Conservation (phyloP, 2,797 vertebrate genomes). For the Tadarida brasiliensis region DNA sequence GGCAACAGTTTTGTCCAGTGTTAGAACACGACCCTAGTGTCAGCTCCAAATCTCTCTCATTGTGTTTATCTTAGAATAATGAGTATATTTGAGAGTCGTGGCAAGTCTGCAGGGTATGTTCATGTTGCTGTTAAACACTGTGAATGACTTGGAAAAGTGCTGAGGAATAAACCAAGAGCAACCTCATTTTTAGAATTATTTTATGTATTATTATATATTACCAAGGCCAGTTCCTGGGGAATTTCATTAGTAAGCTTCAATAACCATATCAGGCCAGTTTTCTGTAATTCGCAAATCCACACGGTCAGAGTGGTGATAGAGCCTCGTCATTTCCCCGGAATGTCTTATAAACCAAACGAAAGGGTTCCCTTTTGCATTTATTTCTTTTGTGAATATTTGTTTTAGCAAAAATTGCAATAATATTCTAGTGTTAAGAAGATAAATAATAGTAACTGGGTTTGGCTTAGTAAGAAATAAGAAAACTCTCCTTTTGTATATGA, state of each 20-base stretch:
- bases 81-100: background rate
- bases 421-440: background rate
- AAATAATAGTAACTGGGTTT: background rate
- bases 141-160: background rate
- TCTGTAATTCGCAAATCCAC: background rate
- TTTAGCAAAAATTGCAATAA: background rate
- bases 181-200: background rate
- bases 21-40: background rate
- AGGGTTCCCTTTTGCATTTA: background rate
- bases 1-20: background rate
- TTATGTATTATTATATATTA: background rate
- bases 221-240: background rate
- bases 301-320: background rate
- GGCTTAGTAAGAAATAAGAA: background rate
- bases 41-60: background rate
- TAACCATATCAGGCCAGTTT: background rate
- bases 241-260: conserved; percentile 31
- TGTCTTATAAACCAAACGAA: background rate
- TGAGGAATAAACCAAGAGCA: background rate
- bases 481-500: background rate
- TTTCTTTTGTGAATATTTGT: conserved; percentile 6
- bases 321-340: background rate
- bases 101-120: background rate
- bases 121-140: background rate
- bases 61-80: background rate